These are phyloP conservation scores for Drosophila fuyamai DNA, from an alignment of 1,140 invertebrate species.

Conservation along the genomic window DNA sequence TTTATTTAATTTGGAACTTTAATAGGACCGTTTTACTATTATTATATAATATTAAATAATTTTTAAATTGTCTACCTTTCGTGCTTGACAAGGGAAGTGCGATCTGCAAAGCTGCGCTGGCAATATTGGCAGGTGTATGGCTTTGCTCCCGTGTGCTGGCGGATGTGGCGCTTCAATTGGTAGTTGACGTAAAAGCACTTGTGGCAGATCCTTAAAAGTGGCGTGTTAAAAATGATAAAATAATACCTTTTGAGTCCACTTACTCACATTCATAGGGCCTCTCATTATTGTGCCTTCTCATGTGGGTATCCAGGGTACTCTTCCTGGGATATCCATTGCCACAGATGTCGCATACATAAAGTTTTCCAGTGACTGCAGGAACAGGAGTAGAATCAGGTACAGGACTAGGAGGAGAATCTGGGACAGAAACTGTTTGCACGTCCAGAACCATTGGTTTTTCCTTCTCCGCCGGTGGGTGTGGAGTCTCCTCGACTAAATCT, in stretches of 20 bases:
- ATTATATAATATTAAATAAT: too few relatives aligned
- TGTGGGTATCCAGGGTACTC: slow-evolving; percentile 75
- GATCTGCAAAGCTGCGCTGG: slow-evolving; percentile 88
- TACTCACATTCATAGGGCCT: slow-evolving; percentile 81
- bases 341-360: slow-evolving; percentile 75
- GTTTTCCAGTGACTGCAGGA: slow-evolving; percentile 15
- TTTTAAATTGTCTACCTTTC: slow-evolving; percentile 81
- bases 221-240: too few relatives aligned
- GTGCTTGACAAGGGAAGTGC: slow-evolving; percentile 86
- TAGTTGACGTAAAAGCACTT: slow-evolving; percentile 78
- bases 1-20: too few relatives aligned
- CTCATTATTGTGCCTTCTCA: slow-evolving; percentile 78
- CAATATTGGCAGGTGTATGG: slow-evolving; percentile 90
- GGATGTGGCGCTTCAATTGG: slow-evolving; percentile 81
- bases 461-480: neutral
- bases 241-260: neutral
- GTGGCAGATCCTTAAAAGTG: slow-evolving; percentile 65
- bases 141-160: slow-evolving; percentile 76
- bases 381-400: neutral
- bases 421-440: slow-evolving; percentile 2
- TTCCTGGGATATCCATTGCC: slow-evolving; percentile 77
- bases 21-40: too few relatives aligned
- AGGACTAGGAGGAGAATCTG: neutral
- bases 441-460: slow-evolving; percentile 10
- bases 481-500: slow-evolving; percentile 36